Conservation (phyloP, 2,113 vertebrate genomes). For the Periophthalmodon schlosseri region DNA sequence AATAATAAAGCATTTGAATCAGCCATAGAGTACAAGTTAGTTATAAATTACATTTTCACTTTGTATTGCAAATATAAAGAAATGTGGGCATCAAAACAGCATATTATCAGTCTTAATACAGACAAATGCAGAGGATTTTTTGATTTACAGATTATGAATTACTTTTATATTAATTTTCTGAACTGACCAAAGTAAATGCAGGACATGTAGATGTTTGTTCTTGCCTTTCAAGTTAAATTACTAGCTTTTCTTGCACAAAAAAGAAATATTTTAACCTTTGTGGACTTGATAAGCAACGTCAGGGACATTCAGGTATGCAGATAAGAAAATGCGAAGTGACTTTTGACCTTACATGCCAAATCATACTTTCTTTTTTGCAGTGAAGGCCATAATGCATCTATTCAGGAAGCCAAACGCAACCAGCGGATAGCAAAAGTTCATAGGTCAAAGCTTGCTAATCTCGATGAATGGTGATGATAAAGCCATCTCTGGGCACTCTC, state of each 20-base stretch:
- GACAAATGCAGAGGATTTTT: neutral
- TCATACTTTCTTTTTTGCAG: conserved; percentile 17
- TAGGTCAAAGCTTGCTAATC: conserved; percentile 36
- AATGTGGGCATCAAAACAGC: neutral
- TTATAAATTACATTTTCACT: neutral
- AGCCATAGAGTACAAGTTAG: neutral
- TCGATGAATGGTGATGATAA: conserved; percentile 26
- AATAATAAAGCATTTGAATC: conserved; percentile 1
- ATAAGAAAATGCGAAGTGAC: conserved; percentile 24
- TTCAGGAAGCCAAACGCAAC: conserved; percentile 21
- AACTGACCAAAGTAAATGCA: neutral
- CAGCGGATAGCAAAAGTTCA: conserved; percentile 28
- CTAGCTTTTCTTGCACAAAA: neutral
- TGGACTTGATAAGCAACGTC: neutral
- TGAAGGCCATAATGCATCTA: conserved; percentile 13
- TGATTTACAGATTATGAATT: neutral
- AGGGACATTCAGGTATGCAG: neutral
- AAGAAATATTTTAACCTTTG: neutral
- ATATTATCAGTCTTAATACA: neutral
- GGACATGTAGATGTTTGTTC: neutral
- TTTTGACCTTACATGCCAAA: conserved; percentile 19
- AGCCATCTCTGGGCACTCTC: conserved; percentile 54
- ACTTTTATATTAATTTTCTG: neutral
- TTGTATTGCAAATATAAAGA: neutral
- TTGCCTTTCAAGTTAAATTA: neutral